Evolutionary conservation across 2,113 vertebrate species (phyloP), one percentile per base, ranked within the genome.

Genomic region (Dryoscopus gambensis): DNA sequence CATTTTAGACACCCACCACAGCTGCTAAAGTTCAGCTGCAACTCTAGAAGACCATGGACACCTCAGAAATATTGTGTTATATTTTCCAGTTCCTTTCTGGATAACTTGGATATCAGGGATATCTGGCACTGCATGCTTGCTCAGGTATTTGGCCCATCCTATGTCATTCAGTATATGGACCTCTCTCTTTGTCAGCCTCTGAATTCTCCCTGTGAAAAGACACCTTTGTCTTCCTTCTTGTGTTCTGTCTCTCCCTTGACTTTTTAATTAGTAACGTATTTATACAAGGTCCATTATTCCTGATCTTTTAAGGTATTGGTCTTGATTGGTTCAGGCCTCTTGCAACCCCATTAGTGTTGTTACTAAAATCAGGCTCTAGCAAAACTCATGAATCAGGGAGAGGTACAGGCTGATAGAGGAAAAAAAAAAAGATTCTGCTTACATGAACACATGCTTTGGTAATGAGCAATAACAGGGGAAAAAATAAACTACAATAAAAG

Each of bases 401-500:
- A 73, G 7, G 5, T 70, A 70, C 2, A n/a, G 35, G 4, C n/a
- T 70, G 46, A 46, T 57, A 90, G 76, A 79, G 7, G 24, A 62
- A 85, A 75, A 87, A 22, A 87, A 22, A 56, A 35, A 59, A 11
- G 11, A 80, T 65, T 80, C 49, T 93, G 42, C 70, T 94, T 88
- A 57, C 23, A 30, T 35, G 40, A 69, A 76, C 37, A 55, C 46
- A 56, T 27, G 20, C 31, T 86, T 92, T 77, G 76, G 20, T 94
- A 96, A 93, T 90, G 71, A 93, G 50, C 40, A 90, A 76, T 63
- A 92, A 84, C 9, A 65, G 37, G 19, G 18, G 17, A 35, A 90
- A 95, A 92, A 88, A 93, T 65, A 94, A 91, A 79, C 69, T 79
- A 68, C 77, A 91, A 57, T 87, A 93, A 87, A 87, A 91, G 9